A percentile compares a stretch with the other conserved stretches of the same genome.
Conservation (phyloP, 2,113 vertebrate genomes). For the Lanius collurio region DNA sequence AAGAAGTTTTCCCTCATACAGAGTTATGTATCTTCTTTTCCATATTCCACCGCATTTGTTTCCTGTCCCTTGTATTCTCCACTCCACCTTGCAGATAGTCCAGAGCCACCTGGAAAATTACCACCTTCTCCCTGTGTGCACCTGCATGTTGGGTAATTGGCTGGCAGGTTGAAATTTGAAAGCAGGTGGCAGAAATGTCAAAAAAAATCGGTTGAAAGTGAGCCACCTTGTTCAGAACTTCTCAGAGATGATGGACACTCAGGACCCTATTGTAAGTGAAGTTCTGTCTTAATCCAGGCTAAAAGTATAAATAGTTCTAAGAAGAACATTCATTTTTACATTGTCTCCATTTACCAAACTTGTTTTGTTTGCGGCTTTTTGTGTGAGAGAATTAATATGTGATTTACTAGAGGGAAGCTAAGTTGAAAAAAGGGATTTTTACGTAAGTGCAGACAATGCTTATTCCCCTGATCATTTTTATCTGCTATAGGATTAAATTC, state of each 20-base stretch:
- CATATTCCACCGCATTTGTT: rapidly evolving
- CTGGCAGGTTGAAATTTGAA: neutral
- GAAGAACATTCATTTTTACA: neutral
- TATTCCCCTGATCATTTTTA: conserved; percentile 12
- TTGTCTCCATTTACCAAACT: neutral
- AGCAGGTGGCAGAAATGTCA: neutral
- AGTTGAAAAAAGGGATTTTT: conserved; percentile 18
- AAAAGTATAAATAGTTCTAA: neutral
- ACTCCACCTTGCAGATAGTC: neutral
- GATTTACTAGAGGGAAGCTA: neutral
- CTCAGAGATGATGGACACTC: neutral
- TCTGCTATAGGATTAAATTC: conserved; percentile 13
- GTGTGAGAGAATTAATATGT: neutral
- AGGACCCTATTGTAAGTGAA: neutral
- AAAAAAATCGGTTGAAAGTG: neutral
- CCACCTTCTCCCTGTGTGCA: neutral
- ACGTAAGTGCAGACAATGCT: neutral
- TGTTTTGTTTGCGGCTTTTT: neutral
- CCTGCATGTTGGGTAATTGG: neutral
- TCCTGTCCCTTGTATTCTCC: rapidly evolving
- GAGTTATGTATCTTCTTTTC: neutral
- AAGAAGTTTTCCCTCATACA: neutral
- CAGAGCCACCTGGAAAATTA: neutral
- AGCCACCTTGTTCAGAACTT: neutral
- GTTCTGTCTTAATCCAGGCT: neutral